Evolutionary conservation across 2,888 invertebrate genomes (phyloP).

Genomic region (Tridacna gigas): DNA sequence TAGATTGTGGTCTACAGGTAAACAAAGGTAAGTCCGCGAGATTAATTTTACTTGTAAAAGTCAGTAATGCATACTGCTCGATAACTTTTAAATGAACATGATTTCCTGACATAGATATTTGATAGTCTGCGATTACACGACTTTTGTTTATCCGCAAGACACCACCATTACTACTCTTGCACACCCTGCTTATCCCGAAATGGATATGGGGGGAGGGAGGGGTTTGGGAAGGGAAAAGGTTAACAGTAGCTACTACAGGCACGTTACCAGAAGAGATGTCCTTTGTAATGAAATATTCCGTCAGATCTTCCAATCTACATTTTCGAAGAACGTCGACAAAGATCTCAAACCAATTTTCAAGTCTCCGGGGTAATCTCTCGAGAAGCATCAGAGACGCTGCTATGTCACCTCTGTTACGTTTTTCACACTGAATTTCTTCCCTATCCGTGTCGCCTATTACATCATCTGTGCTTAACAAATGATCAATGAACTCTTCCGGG

Average conservation of each 20-base stretch:
- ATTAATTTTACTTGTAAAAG: no score
- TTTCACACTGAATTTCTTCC: conserved; percentile 37
- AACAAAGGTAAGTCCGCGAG: no score
- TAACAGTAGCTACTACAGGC: neutral
- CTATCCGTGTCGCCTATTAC: conserved; percentile 36
- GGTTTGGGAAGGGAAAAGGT: no score
- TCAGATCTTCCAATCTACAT: conserved; percentile 31
- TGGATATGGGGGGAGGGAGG: no score
- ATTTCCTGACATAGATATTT: no score
- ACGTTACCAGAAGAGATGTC: neutral
- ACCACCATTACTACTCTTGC: no score
- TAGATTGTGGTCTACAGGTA: no score
- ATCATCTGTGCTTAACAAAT: conserved; percentile 21
- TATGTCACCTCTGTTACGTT: conserved; percentile 27
- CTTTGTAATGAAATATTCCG: neutral
- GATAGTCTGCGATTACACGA: no score
- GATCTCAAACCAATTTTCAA: conserved; percentile 34
- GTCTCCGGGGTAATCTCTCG: conserved; percentile 32
- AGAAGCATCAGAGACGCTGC: conserved; percentile 46
- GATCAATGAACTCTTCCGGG: conserved; percentile 45
- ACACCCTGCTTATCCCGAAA: no score
- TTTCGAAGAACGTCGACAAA: conserved; percentile 33
- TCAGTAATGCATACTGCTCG: no score
- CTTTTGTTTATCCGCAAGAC: no score
- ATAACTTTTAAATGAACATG: no score